Conservation (phyloP, 92 coral and sea anemone species). For the Phymanthus crucifer region DNA sequence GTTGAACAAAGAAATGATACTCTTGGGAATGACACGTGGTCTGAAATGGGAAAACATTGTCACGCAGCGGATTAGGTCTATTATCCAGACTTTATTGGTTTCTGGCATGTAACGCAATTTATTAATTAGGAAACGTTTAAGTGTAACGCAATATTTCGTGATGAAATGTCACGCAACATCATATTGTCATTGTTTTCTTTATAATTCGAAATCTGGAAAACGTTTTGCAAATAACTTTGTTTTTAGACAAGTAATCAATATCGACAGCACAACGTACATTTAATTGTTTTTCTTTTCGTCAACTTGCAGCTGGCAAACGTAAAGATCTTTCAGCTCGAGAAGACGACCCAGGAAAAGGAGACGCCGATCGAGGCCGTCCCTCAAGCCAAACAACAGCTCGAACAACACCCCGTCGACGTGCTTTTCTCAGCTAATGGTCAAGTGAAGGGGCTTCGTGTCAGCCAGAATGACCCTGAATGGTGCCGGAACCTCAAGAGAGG, state of each 20-base stretch:
- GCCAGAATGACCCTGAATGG: constrained; percentile 72
- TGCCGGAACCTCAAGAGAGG: constrained; percentile 89
- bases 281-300: background rate
- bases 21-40: no score
- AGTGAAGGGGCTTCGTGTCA: constrained; percentile 54
- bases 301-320: constrained; percentile 52
- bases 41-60: no score
- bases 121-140: no score
- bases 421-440: constrained; percentile 41
- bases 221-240: no score
- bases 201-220: no score
- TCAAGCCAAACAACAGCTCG: constrained; percentile 28
- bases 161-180: background rate
- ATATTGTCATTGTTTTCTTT: no score
- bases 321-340: constrained; percentile 40
- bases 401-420: constrained; percentile 53
- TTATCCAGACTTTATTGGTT: background rate
- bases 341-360: constrained; percentile 10
- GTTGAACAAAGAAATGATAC: no score
- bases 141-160: background rate
- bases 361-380: constrained; percentile 24
- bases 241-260: no score
- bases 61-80: no score
- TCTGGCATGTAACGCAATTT: background rate
- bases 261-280: background rate